Conservation (phyloP, 2,797 vertebrate genomes). For the Gymnoscopelus braueri region DNA sequence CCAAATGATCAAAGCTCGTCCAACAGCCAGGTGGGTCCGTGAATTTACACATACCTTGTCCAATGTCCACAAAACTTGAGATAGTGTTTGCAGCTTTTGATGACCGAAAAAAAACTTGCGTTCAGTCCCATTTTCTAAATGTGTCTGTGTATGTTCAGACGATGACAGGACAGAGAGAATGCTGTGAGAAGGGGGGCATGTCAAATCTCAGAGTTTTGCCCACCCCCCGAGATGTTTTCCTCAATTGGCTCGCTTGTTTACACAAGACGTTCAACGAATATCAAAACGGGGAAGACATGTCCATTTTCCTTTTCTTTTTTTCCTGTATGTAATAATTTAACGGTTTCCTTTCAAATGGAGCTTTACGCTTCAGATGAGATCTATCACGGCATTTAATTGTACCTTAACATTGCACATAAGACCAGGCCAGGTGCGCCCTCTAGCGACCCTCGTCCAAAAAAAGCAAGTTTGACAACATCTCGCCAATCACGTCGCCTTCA, state of each 20-base stretch:
- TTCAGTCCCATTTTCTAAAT: conserved; percentile 92
- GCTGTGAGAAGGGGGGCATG: conserved; percentile 37
- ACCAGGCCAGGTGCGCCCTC: conserved; percentile 42
- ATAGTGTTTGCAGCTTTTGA: conserved; percentile 95
- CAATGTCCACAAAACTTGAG: conserved; percentile 92
- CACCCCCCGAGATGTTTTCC: too few relatives aligned
- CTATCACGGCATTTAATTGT: too few relatives aligned
- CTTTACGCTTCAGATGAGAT: too few relatives aligned
- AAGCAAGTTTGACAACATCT: background rate
- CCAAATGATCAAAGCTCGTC: too few relatives aligned
- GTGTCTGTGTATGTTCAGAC: conserved; percentile 35
- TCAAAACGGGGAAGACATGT: too few relatives aligned
- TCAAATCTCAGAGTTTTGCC: background rate
- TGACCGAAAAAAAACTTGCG: conserved; percentile 89
- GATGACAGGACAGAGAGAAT: background rate
- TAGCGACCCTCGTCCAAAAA: conserved; percentile 32
- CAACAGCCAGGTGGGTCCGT: too few relatives aligned
- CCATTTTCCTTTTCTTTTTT: too few relatives aligned
- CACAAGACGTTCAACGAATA: too few relatives aligned
- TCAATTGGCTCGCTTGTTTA: too few relatives aligned
- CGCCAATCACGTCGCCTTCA: conserved; percentile 4
- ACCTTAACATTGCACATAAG: too few relatives aligned
- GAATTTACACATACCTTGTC: conserved; percentile 85
- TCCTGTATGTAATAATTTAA: too few relatives aligned
- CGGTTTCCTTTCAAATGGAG: too few relatives aligned